Evolutionary conservation across 2,888 invertebrate genomes (phyloP).

Genomic region (Meta bourneti): DNA sequence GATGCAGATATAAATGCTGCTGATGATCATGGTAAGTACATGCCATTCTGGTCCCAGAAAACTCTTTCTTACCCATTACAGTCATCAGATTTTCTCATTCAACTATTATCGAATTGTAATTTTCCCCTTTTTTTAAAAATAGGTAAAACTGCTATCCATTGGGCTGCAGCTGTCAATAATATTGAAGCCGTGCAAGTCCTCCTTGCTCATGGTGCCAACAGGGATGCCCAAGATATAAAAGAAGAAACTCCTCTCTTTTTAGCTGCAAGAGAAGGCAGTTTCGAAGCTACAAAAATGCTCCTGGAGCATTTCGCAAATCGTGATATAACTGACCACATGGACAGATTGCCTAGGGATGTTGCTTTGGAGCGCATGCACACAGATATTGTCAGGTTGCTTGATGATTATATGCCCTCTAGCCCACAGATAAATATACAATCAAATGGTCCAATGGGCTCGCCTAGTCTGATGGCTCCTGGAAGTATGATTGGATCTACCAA

Average conservation of each 20-base stretch:
- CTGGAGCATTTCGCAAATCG: slow-evolving; percentile 96
- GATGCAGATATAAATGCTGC: slow-evolving; percentile 97
- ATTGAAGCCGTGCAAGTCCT: slow-evolving; percentile 95
- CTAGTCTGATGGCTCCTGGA: slow-evolving; percentile 64
- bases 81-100: not conserved
- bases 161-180: slow-evolving; percentile 98
- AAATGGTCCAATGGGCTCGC: slow-evolving; percentile 73
- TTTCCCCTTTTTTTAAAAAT: not conserved
- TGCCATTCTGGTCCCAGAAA: not conserved
- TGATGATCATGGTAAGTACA: slow-evolving; percentile 88
- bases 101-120: not conserved
- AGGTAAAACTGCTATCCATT: slow-evolving; percentile 91
- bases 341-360: slow-evolving; percentile 94
- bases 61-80: not conserved
- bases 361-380: slow-evolving; percentile 95
- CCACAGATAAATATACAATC: slow-evolving; percentile 75
- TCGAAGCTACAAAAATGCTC: slow-evolving; percentile 93
- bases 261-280: slow-evolving; percentile 96
- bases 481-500: slow-evolving; percentile 73
- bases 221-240: slow-evolving; percentile 97
- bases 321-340: slow-evolving; percentile 99
- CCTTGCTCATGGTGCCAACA: slow-evolving; percentile 95
- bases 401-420: slow-evolving; percentile 92
- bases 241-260: slow-evolving; percentile 98
- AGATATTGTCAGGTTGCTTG: slow-evolving; percentile 94